Percentiles rank a stretch among this genome's conserved stretches.
phyloP scores from a whole-genome alignment of 2,113 vertebrate genomes.

The Pantherophis guttatus region DNA sequence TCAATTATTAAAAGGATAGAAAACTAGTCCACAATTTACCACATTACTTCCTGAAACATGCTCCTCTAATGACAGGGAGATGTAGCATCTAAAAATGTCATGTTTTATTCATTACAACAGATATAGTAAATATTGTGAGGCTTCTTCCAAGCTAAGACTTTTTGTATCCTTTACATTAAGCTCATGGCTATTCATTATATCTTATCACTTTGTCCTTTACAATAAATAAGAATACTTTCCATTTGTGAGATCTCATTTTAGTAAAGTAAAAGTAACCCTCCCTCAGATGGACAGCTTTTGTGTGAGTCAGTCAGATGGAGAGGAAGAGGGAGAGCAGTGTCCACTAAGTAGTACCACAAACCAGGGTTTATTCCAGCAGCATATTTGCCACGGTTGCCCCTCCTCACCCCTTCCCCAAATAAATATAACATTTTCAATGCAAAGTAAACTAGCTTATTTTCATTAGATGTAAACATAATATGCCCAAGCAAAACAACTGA shows the following conservation, averaged over 20 bases:
- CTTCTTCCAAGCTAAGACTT: fast-evolving
- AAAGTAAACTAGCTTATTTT: conserved; percentile 29
- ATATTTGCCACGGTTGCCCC: not conserved
- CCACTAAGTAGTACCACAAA: not conserved
- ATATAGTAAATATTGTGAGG: not conserved
- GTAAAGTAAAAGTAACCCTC: not conserved
- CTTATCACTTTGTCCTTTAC: not conserved
- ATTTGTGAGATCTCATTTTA: not conserved
- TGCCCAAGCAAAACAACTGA: not conserved
- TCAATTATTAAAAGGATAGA: conserved; percentile 16
- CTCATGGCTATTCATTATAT: not conserved
- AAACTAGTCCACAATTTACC: conserved; percentile 1
- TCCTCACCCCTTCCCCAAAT: not conserved
- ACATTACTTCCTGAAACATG: conserved; percentile 7
- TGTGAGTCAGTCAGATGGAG: not conserved
- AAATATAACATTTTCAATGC: conserved; percentile 20
- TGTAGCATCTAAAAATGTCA: not conserved
- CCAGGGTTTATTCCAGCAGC: not conserved
- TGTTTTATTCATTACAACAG: not conserved
- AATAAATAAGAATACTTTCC: not conserved
- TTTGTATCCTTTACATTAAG: not conserved
- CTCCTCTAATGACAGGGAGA: conserved; percentile 8
- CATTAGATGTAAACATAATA: not conserved
- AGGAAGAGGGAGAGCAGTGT: not conserved
- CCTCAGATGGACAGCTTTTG: not conserved